Evolutionary conservation across 2,797 vertebrate species (phyloP).

Genomic region (Naso thynnoides): DNA sequence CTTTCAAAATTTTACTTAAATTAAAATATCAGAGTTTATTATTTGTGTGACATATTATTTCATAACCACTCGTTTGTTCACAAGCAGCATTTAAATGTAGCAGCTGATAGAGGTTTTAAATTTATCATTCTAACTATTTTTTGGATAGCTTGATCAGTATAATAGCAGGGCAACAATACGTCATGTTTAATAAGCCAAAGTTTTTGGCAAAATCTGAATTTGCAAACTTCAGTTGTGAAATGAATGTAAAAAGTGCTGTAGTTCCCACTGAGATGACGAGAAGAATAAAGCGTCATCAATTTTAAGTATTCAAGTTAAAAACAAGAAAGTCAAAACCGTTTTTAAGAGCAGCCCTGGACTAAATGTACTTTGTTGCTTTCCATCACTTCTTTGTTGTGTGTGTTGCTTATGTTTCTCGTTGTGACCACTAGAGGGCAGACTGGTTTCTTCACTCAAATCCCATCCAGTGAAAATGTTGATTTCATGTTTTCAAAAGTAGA

Average conservation of each 20-base stretch:
- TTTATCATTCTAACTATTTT: not conserved
- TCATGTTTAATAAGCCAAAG: not conserved
- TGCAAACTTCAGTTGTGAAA: not conserved
- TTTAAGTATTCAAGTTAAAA: no score
- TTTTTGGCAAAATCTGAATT: no score
- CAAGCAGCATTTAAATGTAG: no score
- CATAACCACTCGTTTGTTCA: no score
- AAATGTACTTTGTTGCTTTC: no score
- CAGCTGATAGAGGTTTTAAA: not conserved
- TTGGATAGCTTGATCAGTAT: not conserved
- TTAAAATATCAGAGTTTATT: no score
- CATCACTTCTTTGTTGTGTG: no score
- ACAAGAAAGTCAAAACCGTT: no score
- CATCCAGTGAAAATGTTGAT: not conserved
- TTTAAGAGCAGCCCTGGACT: no score
- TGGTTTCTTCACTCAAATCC: conserved; percentile 44
- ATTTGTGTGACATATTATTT: no score
- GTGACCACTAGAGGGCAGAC: conserved; percentile 72
- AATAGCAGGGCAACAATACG: not conserved
- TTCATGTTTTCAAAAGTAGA: not conserved
- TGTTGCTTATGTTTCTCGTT: conserved; percentile 8
- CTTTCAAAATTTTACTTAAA: not conserved
- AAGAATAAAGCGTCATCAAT: no score
- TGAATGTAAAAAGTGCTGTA: not conserved
- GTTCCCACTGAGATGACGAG: no score